Evolutionary conservation across 2,113 vertebrate genomes (phyloP), one percentile per base, ranked within the genome.

Genomic region (Sebastes fasciatus): DNA sequence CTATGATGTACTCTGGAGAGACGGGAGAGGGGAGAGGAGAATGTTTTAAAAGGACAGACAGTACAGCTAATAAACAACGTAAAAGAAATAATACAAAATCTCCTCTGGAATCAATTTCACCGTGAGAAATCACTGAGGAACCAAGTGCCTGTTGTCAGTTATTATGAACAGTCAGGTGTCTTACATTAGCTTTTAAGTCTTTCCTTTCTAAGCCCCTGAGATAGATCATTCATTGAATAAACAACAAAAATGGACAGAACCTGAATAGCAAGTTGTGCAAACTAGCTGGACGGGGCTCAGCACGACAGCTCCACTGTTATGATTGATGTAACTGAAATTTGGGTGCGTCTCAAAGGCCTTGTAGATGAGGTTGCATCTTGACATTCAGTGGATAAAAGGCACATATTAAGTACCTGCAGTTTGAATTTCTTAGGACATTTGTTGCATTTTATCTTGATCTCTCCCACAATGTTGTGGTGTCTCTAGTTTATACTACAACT

Each of bases 1-100:
- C 96, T 78, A 99, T 96, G 7, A 99, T 99, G 91, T 99, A 99
- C 86, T 99, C 98, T 99, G 95, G 23, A 69, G 60, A 72, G 16
- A 78, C 26, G 62, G 62, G 91, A 85, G 12, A 74, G n/a, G 46
- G 7, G 34, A 34, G 34, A 55, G 17, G 51, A 17, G 0, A 26
- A 23, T 0, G 8, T 2, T 70, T 81, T 49, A 42, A 17, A 60
- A 45, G 8, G 13, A 1, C 21, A 52, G 46, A 61, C 2, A 46
- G 42, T 13, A 49, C 9, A 62, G 42, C 9, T n/a, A 48, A 63
- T 45, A 52, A 14, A 61, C 57, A 40, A 12, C 46, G 46, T 34
- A 34, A 34, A 34, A 34, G 4, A 34, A 34, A 4, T 4, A 34
- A 34, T 34, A 34, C 34, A 34, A 34, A 34, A 34, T 34, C 34